Conservation (phyloP, 2,888 invertebrate species). For the Ernsta delagoae region DNA sequence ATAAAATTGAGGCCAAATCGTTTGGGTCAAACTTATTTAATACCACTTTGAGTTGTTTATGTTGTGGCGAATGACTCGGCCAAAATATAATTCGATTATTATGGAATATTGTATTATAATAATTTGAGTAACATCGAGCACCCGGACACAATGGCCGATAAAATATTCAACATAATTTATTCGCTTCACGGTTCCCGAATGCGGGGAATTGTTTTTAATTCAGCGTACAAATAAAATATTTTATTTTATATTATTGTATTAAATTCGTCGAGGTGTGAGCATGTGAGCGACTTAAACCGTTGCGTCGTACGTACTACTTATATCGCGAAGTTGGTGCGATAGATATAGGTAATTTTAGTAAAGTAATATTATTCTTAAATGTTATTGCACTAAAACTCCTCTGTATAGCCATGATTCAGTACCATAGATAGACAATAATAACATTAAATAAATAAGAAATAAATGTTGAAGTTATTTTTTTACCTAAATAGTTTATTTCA, state of each 20-base stretch:
- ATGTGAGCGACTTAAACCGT: constrained; percentile 7
- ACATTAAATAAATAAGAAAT: no score
- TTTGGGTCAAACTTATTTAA: constrained; percentile 2
- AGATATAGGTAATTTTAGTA: no score
- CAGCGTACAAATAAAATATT: constrained; percentile 49
- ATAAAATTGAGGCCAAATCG: no score
- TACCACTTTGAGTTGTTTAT: not conserved
- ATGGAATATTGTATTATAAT: constrained; percentile 15
- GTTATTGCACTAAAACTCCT: no score
- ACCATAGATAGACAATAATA: no score
- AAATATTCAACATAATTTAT: constrained; percentile 63
- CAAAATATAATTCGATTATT: constrained; percentile 7
- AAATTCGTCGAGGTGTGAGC: constrained; percentile 25
- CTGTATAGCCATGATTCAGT: no score
- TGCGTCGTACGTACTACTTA: no score
- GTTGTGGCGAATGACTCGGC: not conserved
- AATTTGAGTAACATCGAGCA: constrained; percentile 10
- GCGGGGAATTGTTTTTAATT: constrained; percentile 53
- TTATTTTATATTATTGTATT: constrained; percentile 23
- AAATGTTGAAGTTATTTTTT: no score
- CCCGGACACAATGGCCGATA: constrained; percentile 61
- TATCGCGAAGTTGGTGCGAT: no score
- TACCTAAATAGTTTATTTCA: no score
- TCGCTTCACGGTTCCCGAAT: constrained; percentile 51
- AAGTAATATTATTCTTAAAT: no score